phyloP scores from a whole-genome alignment of 1,140 invertebrate species.

The Drepana arcuata region DNA sequence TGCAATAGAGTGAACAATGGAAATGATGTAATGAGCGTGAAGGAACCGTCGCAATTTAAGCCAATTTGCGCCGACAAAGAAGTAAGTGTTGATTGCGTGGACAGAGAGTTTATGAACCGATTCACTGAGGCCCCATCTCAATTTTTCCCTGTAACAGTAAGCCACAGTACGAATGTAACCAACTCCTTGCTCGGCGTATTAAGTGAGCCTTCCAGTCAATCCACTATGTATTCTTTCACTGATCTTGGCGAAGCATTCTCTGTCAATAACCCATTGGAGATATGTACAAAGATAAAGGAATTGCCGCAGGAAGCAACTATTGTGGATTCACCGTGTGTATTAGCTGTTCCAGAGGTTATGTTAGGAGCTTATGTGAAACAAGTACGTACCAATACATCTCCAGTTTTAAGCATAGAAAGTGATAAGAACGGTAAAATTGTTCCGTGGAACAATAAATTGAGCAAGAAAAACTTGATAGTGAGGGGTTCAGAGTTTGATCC shows the following conservation, averaged over 20 bases:
- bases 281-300: slow-evolving; percentile 15
- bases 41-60: background rate
- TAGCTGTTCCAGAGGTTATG: too few species aligned
- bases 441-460: too few species aligned
- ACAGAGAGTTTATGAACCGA: slow-evolving; percentile 19
- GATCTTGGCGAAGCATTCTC: background rate
- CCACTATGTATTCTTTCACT: slow-evolving; percentile 12
- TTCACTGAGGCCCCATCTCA: slow-evolving; percentile 37
- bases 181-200: slow-evolving; percentile 22
- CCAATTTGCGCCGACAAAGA: slow-evolving; percentile 33
- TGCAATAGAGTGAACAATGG: slow-evolving; percentile 1
- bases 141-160: slow-evolving; percentile 16
- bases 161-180: slow-evolving; percentile 22
- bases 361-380: too few species aligned
- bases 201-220: slow-evolving; percentile 26
- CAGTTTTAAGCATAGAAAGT: too few species aligned
- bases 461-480: background rate
- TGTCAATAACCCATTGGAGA: background rate
- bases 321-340: too few species aligned
- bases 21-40: background rate
- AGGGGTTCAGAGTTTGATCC: slow-evolving; percentile 20
- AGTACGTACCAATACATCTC: too few species aligned
- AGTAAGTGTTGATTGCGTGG: slow-evolving; percentile 20
- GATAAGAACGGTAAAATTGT: too few species aligned
- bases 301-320: slow-evolving; percentile 2